Conservation (phyloP, 2,888 invertebrate species). For the Ennomos erosarius region DNA sequence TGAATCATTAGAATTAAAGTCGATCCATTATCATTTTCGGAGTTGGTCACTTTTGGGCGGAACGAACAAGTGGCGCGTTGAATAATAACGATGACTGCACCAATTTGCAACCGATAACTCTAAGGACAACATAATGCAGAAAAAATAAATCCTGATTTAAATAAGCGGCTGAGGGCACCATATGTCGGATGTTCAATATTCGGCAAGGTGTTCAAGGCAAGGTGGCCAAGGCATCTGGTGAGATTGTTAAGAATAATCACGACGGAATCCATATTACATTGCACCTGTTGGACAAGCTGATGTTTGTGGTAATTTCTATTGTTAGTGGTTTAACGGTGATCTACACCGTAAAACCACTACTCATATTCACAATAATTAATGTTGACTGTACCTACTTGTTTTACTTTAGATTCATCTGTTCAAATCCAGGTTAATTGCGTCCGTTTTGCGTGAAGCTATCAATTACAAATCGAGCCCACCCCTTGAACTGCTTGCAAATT, state of each 20-base stretch:
- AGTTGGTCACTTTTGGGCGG: slow-evolving; percentile 40
- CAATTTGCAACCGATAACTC: slow-evolving; percentile 33
- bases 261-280: slow-evolving; percentile 69
- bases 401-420: slow-evolving; percentile 4
- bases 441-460: slow-evolving; percentile 29
- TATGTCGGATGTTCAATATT: slow-evolving; percentile 53
- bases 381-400: too few species aligned
- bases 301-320: slow-evolving; percentile 11
- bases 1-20: slow-evolving; percentile 12
- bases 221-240: slow-evolving; percentile 72
- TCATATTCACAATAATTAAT: too few species aligned
- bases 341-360: too few species aligned
- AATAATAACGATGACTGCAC: slow-evolving; percentile 50
- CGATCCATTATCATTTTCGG: slow-evolving; percentile 39
- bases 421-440: slow-evolving; percentile 34
- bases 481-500: slow-evolving; percentile 57
- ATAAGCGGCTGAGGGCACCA: slow-evolving; percentile 34
- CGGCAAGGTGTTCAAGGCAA: slow-evolving; percentile 67
- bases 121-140: slow-evolving; percentile 14
- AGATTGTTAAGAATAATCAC: slow-evolving; percentile 57
- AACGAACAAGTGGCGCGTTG: slow-evolving; percentile 42
- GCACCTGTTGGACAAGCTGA: slow-evolving; percentile 59
- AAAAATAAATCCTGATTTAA: slow-evolving; percentile 33
- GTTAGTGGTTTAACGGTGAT: too few species aligned
- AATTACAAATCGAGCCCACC: slow-evolving; percentile 44